Conservation (phyloP, 2,113 vertebrate species). For the Hippocampus abdominalis region DNA sequence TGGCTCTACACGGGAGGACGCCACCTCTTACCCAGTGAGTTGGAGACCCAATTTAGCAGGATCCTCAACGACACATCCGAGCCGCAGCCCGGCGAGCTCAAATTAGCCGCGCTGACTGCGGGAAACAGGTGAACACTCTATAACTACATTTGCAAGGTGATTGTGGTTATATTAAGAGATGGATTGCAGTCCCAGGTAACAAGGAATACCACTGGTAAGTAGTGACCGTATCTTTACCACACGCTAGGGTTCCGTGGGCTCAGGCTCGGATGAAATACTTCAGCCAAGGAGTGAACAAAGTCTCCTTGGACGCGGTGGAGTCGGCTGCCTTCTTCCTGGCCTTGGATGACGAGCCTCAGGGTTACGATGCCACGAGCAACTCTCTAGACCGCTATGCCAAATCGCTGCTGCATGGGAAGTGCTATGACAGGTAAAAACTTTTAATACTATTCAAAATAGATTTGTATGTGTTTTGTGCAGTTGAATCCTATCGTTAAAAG, state of each 20-base stretch:
- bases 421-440: conserved; percentile 81
- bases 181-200: too few species aligned
- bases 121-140: conserved; percentile 74
- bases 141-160: background rate
- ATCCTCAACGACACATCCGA: conserved; percentile 82
- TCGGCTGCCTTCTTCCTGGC: conserved; percentile 85
- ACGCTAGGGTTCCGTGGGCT: conserved; percentile 83
- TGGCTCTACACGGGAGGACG: conserved; percentile 84
- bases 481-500: too few species aligned
- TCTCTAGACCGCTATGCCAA: conserved; percentile 87
- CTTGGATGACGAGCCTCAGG: conserved; percentile 81
- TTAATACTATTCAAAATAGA: too few species aligned
- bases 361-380: conserved; percentile 60
- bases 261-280: conserved; percentile 81
- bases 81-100: conserved; percentile 82
- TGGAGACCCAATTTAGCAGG: conserved; percentile 87
- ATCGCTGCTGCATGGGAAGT: conserved; percentile 87
- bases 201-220: too few species aligned
- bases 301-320: conserved; percentile 80
- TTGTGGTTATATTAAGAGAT: too few species aligned
- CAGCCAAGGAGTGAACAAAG: conserved; percentile 76
- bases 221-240: background rate
- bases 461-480: too few species aligned
- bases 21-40: conserved; percentile 80
- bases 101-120: conserved; percentile 82